Base-by-base conservation (phyloP, 92 coral and sea anemone genomes). In the Phenganax subtilis region DNA sequence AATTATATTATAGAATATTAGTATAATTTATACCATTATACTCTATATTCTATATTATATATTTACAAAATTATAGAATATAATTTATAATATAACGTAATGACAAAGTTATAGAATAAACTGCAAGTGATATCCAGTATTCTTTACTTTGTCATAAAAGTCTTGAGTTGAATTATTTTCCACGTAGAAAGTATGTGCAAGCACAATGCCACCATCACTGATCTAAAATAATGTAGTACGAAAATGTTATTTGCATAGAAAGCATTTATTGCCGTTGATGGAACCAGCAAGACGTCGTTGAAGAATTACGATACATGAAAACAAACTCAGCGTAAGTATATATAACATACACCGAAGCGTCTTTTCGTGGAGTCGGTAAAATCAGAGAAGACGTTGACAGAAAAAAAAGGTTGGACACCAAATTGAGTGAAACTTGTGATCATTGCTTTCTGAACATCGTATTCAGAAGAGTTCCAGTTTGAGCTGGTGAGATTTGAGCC, bases 401-500 rank as follows among this genome's bases (percentile, higher is more conserved):
- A 2, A 16, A 77, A 77, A 53, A 79, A 79, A 10, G 83, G 83
- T 25, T 79, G 83, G 3, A 79, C 74, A 9, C 83, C 83, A 52
- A 79, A 51, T 9, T 79, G 47, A 3, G 37, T 54, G 14, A 79
- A 63, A 37, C 74, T 37, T 6, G 30, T 62, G 5, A 54, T 60
- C 54, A 79, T 79, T 7, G 61, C 83, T 47, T 79, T 65, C 4
- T 54, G 17, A 55, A 64, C 31, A 79, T 79, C 83, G 15, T 79
- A 79, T n/a, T 79, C 74, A 44, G 83, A 60, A 6, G 83, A 62
- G 30, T 79, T 79, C 83, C 83, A 79, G 61, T 65, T 54, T 11
- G 8, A n/a, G 11, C 44, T 79, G 1, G 74, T 79, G 8, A 79
- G 61, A 64, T 79, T 79, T 20, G 74, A 79, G 14, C 83, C 83